Evolutionary conservation across 1,140 invertebrate genomes (phyloP), one percentile per base, ranked within the genome.

Genomic region (Heliconius himera): DNA sequence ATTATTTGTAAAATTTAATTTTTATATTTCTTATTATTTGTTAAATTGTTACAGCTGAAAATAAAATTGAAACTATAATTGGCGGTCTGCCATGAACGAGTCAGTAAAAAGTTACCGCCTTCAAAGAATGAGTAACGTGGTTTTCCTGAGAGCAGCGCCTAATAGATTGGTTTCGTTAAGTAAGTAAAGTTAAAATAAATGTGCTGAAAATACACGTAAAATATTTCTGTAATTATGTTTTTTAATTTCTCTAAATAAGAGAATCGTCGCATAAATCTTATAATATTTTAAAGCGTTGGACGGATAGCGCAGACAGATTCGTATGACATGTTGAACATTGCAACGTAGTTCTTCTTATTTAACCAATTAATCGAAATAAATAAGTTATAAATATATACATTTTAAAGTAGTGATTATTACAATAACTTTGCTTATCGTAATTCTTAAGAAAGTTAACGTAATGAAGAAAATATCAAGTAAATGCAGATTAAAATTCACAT

Each of bases 21-120:
- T 46, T 41, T 46, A 4, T 36, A 36, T 1, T 56, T 5, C 11
- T 29, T 66, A 66, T 66, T 26, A 66, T 66, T 66, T 66, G 60
- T 66, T 16, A 66, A 66, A 29, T 66, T 29, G 60, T 26, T 29
- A 66, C 60, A 29, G 9, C n/a, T 29, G 9, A 66, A 66, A 66
- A 66, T 66, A 66, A 56, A 56, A 66, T 66, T 66, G 60, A 66
- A 66, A 66, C 60, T 66, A 66, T 66, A 66, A 66, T 66, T 66
- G 60, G 26, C 26, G 11, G 60, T 66, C 60, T 66, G 60, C 60
- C 60, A 66, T 13, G 60, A 66, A 66, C 60, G 60, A 66, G 60
- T 66, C 60, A 26, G 60, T 66, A 66, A 66, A 66, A 66, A 66
- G 60, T 66, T 16, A 66, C 60, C 60, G 22, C 60, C 5, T 66